Base-by-base conservation (phyloP, 1,140 invertebrate genomes). In the Penaeus vannamei region DNA sequence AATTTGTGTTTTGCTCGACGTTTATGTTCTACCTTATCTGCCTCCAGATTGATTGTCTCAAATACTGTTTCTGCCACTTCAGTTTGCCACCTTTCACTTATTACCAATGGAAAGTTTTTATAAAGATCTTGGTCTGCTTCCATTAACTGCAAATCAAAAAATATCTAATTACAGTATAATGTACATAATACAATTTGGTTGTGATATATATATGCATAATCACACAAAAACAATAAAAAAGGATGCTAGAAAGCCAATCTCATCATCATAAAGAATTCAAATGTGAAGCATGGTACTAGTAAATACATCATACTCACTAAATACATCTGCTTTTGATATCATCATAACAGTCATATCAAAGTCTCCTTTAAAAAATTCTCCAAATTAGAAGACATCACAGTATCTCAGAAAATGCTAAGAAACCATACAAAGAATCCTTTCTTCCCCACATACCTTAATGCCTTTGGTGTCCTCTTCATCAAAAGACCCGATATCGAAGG, bases 391-490 rank as follows among this genome's bases (percentile, higher is more conserved):
- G 46, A 14, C 8, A 14, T 2, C 14, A 14, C 1, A 53, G 46
- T 14, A 53, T 53, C 10, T 53, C 46, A 53, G 46, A 53, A 53
- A 53, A 53, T 53, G 69, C 36, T 4, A 76, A 29, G 8, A 14
- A 19, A 76, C 20, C 8, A 23, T 59, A 26, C 19, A 77, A 7
- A 53, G 8, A 22, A 42, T 32, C 32, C 32, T 64, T 53, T 8
- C 86, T 42, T 76, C 26, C n/a, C 46, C 46, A 0, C 86, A n/a
- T 76, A 97, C 96, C 94, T 99, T 99, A 92, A 99, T 99, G 69
- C 98, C 98, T 94, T 99, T 99, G 5, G 98, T 99, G 93, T 99
- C 99, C 93, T 99, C 99, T 93, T 99, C 99, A 93, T 99, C 99
- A 94, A 99, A 99, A 77, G 98, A 99, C 69, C 99, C 99, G 93